Evolutionary conservation across 2,797 vertebrate species (phyloP), one percentile per base, ranked within the genome.

Genomic region (Oreortyx pictus): DNA sequence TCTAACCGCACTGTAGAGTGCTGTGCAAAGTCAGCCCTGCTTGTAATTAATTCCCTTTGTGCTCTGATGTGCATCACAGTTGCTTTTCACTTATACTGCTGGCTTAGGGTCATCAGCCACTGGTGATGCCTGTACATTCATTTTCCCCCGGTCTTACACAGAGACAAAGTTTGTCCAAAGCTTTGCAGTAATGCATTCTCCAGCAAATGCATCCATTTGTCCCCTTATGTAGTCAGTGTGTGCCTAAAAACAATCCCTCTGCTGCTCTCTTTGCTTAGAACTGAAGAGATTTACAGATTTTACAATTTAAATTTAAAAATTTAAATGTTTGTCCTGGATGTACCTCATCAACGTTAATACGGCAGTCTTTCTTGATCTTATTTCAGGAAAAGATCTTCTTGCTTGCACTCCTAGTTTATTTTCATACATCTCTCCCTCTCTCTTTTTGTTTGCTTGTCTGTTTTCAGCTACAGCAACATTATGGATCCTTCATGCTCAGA

Each of bases 11-110:
- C 9, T 2, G 1, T 2, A 71, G 39, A 9, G 4, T 39, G 17
- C 67, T 49, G 27, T 33, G 47, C 16, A 52, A 46, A 81, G 52
- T 33, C 66, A 62, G 23, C 43, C 43, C 41, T 66, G 35, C 29
- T 24, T 0, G 0, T 56, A 66, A 83, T 76, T 71, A 44, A 74
- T 83, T 79, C 12, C 31, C 12, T 7, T 49, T 61, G 27, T 64
- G 56, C 43, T 89, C 39, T 70, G 22, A 70, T 60, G 20, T 66
- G 27, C 65, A 64, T 29, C 43, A n/a, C 44, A 78, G 61, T 82
- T 84, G 19, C 15, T 90, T 90, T 91, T 64, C 27, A n/a, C 31
- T 49, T 82, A 44, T 65, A 24, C n/a, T 89, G 31, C 41, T 84
- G 47, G 50, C 22, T 89, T 56, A 88, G 70, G 50, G 33, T 82